Percentiles rank a stretch among this genome's conserved stretches.
phyloP scores from a whole-genome alignment of 2,797 vertebrate species.

The Pogonophryne albipinna region DNA sequence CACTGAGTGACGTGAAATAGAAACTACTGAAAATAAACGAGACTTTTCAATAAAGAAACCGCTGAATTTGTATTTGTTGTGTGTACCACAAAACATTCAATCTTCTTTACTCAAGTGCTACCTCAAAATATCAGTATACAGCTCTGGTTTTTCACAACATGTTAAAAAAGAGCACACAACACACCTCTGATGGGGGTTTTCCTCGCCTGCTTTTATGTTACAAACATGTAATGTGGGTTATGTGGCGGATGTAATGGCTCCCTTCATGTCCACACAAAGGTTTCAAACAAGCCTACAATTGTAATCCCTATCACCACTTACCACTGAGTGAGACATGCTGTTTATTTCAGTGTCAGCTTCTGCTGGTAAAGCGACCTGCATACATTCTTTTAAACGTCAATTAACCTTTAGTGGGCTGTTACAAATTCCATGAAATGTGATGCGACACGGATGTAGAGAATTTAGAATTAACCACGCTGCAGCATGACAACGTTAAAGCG shows the following conservation, averaged over 20 bases:
- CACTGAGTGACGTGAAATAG: too few relatives aligned
- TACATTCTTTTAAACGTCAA: not conserved
- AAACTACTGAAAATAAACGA: too few relatives aligned
- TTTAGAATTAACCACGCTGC: not conserved
- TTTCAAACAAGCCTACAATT: conserved; percentile 47
- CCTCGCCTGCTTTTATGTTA: conserved; percentile 10
- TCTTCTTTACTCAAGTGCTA: not conserved
- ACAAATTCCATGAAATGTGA: conserved; percentile 6
- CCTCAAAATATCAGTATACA: not conserved
- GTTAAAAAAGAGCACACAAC: not conserved
- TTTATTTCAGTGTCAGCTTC: not conserved
- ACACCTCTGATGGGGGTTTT: conserved; percentile 8
- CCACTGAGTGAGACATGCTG: not conserved
- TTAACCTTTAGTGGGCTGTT: not conserved
- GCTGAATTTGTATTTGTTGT: not conserved
- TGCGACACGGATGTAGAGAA: not conserved
- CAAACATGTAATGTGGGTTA: conserved; percentile 26
- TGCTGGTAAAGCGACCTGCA: not conserved
- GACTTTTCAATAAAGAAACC: too few relatives aligned
- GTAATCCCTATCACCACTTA: conserved; percentile 35
- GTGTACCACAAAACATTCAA: not conserved
- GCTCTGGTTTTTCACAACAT: not conserved
- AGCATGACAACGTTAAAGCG: not conserved
- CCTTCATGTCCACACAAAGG: conserved; percentile 35
- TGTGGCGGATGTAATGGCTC: conserved; percentile 27